Conservation (phyloP, 2,113 vertebrate genomes). For the Accipiter cooperii region DNA sequence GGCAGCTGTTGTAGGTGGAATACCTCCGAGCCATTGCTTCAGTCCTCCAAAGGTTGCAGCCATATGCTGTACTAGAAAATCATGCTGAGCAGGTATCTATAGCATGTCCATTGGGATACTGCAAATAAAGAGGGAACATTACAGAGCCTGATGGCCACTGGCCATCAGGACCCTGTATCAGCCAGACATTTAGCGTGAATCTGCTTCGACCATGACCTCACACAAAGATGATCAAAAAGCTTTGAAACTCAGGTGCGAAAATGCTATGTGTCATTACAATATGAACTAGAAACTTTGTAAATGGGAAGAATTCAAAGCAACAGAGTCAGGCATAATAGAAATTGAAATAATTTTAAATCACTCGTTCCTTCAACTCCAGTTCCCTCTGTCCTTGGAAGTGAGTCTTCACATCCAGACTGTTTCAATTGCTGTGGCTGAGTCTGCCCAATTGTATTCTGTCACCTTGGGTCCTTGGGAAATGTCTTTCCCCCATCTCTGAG, state of each 20-base stretch:
- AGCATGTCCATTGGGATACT: neutral
- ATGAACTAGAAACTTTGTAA: neutral
- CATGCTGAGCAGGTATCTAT: neutral
- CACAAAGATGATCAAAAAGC: neutral
- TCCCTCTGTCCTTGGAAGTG: neutral
- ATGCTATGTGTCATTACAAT: neutral
- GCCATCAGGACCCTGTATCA: neutral
- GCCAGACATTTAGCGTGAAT: neutral
- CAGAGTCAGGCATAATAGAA: neutral
- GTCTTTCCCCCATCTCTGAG: neutral
- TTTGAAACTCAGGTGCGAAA: neutral
- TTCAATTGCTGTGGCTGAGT: neutral
- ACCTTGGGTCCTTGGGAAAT: neutral
- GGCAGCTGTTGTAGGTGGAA: neutral
- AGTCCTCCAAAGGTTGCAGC: neutral
- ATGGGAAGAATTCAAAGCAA: neutral
- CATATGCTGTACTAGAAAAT: neutral
- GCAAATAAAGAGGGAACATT: neutral
- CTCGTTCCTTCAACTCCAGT: neutral
- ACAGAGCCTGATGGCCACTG: neutral
- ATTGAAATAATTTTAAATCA: neutral
- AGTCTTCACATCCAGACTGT: neutral
- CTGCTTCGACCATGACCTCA: rapidly evolving
- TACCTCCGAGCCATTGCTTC: neutral
- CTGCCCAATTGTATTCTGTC: neutral